A percentile compares a stretch with the other conserved stretches of the same genome.
These are phyloP conservation scores for Bombycilla garrulus DNA, from an alignment of 2,113 vertebrate genomes.

Conservation along the genomic window DNA sequence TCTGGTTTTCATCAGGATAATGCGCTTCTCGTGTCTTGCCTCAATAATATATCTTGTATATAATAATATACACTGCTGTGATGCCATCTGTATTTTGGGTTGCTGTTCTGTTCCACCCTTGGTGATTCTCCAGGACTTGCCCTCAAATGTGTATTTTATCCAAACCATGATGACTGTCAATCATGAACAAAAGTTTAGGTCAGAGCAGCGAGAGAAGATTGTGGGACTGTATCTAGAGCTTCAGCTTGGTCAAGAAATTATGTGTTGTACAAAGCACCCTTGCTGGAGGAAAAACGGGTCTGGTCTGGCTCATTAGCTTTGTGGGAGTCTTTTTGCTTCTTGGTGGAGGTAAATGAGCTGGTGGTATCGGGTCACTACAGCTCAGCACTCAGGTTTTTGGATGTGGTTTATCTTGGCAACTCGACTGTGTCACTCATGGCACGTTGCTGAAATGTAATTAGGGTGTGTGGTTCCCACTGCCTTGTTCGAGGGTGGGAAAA, in stretches of 20 bases:
- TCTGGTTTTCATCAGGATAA: rapidly evolving
- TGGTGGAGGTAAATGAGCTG: background rate
- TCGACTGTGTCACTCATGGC: background rate
- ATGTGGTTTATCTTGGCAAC: background rate
- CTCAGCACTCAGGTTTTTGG: background rate
- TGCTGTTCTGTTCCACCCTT: background rate
- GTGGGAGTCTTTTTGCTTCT: background rate
- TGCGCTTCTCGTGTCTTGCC: rapidly evolving
- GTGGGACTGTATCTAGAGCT: background rate
- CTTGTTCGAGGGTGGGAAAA: background rate
- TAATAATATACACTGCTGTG: rapidly evolving
- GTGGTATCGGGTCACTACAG: background rate
- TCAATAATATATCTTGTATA: rapidly evolving
- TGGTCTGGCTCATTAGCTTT: background rate
- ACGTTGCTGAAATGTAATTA: background rate
- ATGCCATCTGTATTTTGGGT: rapidly evolving
- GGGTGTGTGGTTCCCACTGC: background rate
- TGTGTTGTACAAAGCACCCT: rapidly evolving
- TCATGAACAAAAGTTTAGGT: rapidly evolving
- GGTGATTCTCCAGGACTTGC: background rate
- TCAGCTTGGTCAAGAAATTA: background rate
- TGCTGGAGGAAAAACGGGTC: too few species aligned
- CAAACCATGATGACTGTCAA: rapidly evolving
- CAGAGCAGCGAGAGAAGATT: rapidly evolving
- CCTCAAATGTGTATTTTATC: background rate